These are phyloP conservation scores for Vombatus ursinus DNA, from an alignment of 2,113 vertebrate genomes.

Conservation along the genomic window DNA sequence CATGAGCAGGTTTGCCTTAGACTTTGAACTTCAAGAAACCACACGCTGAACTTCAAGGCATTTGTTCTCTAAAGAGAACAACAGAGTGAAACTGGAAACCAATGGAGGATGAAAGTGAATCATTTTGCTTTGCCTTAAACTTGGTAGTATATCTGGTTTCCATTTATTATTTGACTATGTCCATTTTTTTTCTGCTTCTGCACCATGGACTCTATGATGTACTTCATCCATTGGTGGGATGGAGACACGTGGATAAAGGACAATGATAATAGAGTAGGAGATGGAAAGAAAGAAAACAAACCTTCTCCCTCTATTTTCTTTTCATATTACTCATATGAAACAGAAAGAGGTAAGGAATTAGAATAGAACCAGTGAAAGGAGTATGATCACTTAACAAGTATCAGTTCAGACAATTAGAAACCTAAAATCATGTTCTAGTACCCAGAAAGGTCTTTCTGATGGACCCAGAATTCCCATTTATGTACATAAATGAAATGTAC, in stretches of 20 bases:
- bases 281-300: background rate
- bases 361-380: background rate
- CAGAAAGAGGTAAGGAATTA: background rate
- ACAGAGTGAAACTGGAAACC: background rate
- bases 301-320: background rate
- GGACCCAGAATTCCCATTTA: background rate
- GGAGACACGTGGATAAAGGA: background rate
- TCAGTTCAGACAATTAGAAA: background rate
- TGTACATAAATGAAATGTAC: background rate
- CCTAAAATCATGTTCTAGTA: background rate
- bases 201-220: background rate
- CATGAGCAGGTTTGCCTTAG: background rate
- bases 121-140: background rate
- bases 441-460: background rate
- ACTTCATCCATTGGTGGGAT: background rate
- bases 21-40: background rate
- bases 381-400: background rate
- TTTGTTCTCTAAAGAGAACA: background rate
- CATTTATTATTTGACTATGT: background rate
- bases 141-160: background rate
- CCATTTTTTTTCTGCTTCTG: background rate
- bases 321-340: background rate
- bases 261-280: background rate
- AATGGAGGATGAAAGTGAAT: background rate
- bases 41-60: background rate